Evolutionary conservation across 2,113 vertebrate genomes (phyloP).

Genomic region (Chelonoidis abingdonii): DNA sequence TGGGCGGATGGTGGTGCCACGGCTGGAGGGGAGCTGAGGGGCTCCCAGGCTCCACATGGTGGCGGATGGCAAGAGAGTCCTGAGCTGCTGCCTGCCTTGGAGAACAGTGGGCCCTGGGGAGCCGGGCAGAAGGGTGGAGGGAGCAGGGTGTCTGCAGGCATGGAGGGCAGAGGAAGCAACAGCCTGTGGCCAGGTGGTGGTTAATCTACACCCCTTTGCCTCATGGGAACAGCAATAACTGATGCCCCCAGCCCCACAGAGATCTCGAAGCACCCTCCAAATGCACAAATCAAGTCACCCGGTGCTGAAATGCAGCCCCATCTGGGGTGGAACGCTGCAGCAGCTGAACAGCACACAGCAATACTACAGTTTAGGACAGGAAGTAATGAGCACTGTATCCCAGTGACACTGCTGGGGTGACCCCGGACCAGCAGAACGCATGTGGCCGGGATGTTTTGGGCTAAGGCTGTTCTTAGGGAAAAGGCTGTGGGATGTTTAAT

Average conservation of each 20-base stretch:
- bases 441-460: background rate
- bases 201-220: background rate
- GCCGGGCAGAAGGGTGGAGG: background rate
- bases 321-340: too few relatives aligned
- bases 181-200: background rate
- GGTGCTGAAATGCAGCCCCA: too few relatives aligned
- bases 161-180: background rate
- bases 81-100: background rate
- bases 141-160: background rate
- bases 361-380: background rate
- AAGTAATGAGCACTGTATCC: background rate
- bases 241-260: background rate
- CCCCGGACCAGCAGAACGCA: background rate
- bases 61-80: background rate
- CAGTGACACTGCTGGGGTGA: background rate
- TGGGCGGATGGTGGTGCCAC: background rate
- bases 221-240: background rate
- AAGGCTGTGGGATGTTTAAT: background rate
- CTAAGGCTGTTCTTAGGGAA: background rate
- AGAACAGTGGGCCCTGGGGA: background rate
- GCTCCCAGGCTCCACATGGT: background rate
- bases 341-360: background rate
- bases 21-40: background rate
- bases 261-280: background rate
- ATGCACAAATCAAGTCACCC: background rate